Conservation (phyloP, 30 jellyfish, hydroid and myxozoan species). For the Cassiopea andromeda region DNA sequence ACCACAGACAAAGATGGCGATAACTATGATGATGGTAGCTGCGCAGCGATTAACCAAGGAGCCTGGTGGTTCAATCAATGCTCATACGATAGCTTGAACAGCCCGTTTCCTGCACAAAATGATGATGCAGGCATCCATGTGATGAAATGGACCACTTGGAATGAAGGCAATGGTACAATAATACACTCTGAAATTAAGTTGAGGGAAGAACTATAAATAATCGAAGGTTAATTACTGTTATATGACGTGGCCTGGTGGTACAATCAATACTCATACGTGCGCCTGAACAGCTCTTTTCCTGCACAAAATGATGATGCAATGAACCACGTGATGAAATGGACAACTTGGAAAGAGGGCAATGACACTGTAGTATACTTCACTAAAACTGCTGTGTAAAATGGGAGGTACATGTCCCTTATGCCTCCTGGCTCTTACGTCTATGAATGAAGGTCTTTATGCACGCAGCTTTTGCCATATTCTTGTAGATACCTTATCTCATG, state of each 20-base stretch:
- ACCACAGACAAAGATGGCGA: constrained; percentile 5
- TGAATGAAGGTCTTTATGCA: too few species aligned
- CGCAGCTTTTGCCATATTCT: too few species aligned
- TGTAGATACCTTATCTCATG: too few species aligned
- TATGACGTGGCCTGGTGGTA: not conserved
- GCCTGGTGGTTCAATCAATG: constrained; percentile 34
- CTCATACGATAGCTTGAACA: constrained; percentile 2
- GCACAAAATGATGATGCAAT: not conserved
- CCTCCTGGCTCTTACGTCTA: too few species aligned
- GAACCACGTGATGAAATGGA: constrained; percentile 11
- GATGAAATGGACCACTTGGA: constrained; percentile 25
- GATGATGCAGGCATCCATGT: not conserved
- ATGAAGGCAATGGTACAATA: constrained; percentile 2
- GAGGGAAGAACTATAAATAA: not conserved
- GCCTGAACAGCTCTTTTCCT: constrained; percentile 11
- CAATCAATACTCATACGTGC: not conserved
- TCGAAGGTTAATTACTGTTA: too few species aligned
- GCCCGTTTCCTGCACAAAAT: not conserved
- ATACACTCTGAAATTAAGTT: constrained; percentile 14
- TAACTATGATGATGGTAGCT: not conserved
- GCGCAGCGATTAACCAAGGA: not conserved
- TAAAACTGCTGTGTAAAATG: too few species aligned
- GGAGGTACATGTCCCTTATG: too few species aligned
- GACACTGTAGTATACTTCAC: not conserved
- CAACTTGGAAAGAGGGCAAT: not conserved